phyloP scores from a whole-genome alignment of 2,113 vertebrate genomes.

The Pyxicephalus adspersus region DNA sequence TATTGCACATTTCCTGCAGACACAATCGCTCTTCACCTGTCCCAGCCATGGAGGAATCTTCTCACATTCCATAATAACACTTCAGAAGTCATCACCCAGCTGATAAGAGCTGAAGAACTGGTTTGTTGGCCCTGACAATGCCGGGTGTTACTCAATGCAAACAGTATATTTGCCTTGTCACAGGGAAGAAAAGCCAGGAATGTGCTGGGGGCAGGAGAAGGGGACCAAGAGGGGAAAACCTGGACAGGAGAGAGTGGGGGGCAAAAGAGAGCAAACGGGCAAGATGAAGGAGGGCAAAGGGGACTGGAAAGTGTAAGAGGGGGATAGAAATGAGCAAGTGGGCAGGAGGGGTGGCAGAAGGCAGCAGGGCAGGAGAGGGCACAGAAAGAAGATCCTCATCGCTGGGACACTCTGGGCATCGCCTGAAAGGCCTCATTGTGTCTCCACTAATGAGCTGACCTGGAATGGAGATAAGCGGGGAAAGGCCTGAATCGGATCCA shows the following conservation, averaged over 20 bases:
- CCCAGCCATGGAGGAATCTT: neutral
- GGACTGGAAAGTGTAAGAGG: no score
- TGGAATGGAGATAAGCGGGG: constrained; percentile 23
- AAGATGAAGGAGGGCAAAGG: no score
- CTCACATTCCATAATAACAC: neutral
- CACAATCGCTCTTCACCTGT: no score
- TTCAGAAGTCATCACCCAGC: neutral
- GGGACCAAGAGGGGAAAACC: no score
- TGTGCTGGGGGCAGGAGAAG: neutral
- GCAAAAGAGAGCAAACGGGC: no score
- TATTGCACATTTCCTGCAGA: no score
- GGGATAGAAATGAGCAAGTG: no score
- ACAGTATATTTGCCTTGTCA: neutral
- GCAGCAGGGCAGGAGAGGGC: neutral
- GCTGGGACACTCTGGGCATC: neutral
- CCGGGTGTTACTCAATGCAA: neutral
- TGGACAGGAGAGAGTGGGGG: no score
- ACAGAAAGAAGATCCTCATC: neutral
- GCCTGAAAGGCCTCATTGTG: constrained; percentile 73
- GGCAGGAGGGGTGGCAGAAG: neutral
- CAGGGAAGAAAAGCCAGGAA: neutral
- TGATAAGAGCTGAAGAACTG: neutral
- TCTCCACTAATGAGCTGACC: constrained; percentile 58
- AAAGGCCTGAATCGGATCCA: no score
- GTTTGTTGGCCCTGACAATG: neutral